phyloP scores from a whole-genome alignment of 2,113 vertebrate species.

The Cygnus buccinator region DNA sequence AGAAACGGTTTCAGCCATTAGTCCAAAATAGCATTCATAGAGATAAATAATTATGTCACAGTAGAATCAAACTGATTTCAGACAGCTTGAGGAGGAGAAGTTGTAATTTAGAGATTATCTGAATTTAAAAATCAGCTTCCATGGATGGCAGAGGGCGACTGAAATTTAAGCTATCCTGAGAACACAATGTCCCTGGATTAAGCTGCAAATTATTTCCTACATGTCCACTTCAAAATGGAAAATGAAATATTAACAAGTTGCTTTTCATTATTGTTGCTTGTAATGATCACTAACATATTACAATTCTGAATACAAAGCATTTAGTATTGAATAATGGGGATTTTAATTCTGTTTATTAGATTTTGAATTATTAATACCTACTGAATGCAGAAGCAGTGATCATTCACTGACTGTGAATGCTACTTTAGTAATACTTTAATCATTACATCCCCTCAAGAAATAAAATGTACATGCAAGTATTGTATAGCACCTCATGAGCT shows the following conservation, averaged over 20 bases:
- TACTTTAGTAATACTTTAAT: not conserved
- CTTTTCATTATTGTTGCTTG: not conserved
- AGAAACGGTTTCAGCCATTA: not conserved
- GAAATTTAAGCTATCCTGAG: not conserved
- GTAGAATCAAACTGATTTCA: not conserved
- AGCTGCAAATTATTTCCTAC: not conserved
- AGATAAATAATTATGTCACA: not conserved
- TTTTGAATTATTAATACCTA: not conserved
- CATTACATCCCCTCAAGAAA: not conserved
- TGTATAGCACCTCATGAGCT: not conserved
- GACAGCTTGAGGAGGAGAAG: not conserved
- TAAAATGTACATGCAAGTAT: not conserved
- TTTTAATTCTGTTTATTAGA: not conserved
- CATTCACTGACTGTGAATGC: not conserved
- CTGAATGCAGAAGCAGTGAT: not conserved
- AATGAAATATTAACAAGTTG: not conserved
- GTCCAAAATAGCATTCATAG: not conserved
- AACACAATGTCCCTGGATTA: not conserved
- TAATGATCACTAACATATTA: not conserved
- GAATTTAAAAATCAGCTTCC: not conserved
- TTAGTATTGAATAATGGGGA: not conserved
- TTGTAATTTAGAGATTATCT: not conserved
- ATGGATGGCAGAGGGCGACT: not conserved
- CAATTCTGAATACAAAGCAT: not conserved
- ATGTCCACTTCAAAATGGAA: not conserved